phyloP scores from a whole-genome alignment of 2,113 vertebrate genomes.

The Neolamprologus sp. region DNA sequence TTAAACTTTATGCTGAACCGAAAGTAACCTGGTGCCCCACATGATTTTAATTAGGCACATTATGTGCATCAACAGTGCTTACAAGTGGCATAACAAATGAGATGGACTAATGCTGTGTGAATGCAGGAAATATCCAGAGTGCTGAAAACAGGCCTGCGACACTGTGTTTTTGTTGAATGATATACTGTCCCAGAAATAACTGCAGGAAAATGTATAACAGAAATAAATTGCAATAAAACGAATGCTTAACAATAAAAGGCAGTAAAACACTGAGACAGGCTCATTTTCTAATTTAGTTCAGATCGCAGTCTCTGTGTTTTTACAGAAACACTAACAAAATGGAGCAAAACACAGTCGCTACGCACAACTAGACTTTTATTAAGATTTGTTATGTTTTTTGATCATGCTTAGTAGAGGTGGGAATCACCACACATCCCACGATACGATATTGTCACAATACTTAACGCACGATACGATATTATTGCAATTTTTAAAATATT shows the following conservation, averaged over 20 bases:
- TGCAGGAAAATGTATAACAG: background rate
- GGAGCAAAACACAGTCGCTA: background rate
- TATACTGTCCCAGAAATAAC: background rate
- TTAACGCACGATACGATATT: too few relatives aligned
- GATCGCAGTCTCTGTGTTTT: background rate
- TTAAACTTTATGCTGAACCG: background rate
- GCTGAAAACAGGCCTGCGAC: background rate
- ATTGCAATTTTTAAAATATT: too few relatives aligned
- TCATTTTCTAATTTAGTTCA: background rate
- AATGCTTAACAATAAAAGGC: background rate
- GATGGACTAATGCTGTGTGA: background rate
- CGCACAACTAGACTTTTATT: background rate
- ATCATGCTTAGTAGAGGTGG: background rate
- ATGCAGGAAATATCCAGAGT: background rate
- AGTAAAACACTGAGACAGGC: background rate
- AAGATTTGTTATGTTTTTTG: background rate
- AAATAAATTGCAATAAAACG: background rate
- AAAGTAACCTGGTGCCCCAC: background rate
- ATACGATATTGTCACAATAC: too few relatives aligned
- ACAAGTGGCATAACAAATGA: background rate
- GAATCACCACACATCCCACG: too few relatives aligned
- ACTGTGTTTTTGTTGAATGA: background rate
- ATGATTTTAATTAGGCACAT: background rate
- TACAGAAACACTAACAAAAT: background rate
- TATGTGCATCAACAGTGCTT: background rate